A percentile compares a stretch with the other conserved stretches of the same genome.
phyloP scores from a whole-genome alignment of 1,140 invertebrate species.

The Pinna nobilis region DNA sequence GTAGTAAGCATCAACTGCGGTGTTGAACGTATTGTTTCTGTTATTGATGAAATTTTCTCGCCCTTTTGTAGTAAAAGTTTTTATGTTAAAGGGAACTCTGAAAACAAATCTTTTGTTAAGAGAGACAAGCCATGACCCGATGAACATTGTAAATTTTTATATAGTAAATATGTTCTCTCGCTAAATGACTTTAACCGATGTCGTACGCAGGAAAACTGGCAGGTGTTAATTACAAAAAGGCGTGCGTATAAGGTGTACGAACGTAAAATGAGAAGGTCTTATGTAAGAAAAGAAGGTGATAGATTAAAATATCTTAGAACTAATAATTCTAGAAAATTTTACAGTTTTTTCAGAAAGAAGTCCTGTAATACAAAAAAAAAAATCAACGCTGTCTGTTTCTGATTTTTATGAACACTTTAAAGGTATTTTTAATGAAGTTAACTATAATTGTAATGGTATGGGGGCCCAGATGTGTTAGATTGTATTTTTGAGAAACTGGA shows the following conservation, averaged over 20 bases:
- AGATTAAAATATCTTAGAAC: neutral
- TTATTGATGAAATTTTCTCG: neutral
- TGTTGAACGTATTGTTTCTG: neutral
- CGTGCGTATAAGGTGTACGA: neutral
- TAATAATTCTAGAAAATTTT: neutral
- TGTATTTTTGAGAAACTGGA: neutral
- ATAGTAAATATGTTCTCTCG: neutral
- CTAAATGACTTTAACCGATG: neutral
- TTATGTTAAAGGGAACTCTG: neutral
- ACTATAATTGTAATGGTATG: neutral
- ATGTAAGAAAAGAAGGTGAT: neutral
- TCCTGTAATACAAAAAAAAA: neutral
- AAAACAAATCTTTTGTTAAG: neutral
- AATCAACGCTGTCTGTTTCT: neutral
- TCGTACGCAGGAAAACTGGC: neutral
- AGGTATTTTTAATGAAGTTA: too few relatives aligned
- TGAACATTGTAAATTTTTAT: neutral
- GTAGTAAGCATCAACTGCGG: neutral
- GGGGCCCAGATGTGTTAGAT: neutral
- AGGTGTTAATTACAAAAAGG: neutral
- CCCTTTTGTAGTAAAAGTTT: neutral
- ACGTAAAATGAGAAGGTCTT: neutral
- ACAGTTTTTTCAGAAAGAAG: neutral
- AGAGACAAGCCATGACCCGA: neutral
- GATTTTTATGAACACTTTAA: conserved; percentile 1